phyloP scores from a whole-genome alignment of 2,888 invertebrate species.

The Xestia rhomboidea region DNA sequence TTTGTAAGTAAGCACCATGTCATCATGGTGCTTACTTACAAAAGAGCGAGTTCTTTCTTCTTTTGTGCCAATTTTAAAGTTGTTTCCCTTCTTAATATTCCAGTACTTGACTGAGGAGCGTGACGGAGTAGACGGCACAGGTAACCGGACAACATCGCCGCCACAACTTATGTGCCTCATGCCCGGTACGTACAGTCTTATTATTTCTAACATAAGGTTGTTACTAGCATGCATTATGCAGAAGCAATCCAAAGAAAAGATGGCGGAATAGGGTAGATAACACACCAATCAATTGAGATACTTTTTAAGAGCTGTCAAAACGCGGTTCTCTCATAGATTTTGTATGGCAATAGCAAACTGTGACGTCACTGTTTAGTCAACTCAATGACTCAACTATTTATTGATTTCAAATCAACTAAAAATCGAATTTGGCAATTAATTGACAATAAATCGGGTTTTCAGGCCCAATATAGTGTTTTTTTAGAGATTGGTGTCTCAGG shows the following conservation, averaged over 20 bases:
- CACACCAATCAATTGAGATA: too few relatives aligned
- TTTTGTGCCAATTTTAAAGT: background rate
- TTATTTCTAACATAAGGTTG: background rate
- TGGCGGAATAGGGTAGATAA: too few relatives aligned
- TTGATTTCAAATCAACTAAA: too few relatives aligned
- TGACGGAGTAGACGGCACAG: constrained; percentile 88
- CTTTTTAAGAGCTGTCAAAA: too few relatives aligned
- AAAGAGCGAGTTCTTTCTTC: background rate
- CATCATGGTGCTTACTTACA: background rate
- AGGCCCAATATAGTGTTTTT: too few relatives aligned
- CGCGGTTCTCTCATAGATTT: too few relatives aligned
- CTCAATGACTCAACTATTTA: too few relatives aligned
- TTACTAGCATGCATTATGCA: background rate
- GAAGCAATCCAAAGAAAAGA: background rate
- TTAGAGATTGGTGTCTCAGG: too few relatives aligned
- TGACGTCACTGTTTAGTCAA: too few relatives aligned
- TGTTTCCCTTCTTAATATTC: constrained; percentile 55
- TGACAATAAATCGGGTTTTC: too few relatives aligned
- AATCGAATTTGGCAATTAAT: too few relatives aligned
- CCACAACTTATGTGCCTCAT: constrained; percentile 92
- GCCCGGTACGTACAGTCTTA: constrained; percentile 81
- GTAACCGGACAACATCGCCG: constrained; percentile 82
- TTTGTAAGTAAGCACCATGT: background rate
- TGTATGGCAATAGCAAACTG: too few relatives aligned
- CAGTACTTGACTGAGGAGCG: constrained; percentile 90